Conservation (phyloP, 1,140 invertebrate species). For the Drosophila pachea region DNA sequence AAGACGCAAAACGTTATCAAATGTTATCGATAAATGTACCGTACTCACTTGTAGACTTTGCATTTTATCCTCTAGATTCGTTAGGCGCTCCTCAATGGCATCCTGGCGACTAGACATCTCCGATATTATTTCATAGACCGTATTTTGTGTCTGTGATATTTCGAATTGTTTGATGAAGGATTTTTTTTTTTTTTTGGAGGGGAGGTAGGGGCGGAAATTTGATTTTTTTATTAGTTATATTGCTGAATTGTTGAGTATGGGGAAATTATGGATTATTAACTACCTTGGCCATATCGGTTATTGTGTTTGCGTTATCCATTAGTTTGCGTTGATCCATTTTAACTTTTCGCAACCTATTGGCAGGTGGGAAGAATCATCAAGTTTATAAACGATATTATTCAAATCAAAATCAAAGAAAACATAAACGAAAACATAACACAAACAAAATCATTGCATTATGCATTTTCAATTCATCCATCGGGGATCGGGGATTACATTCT, state of each 20-base stretch:
- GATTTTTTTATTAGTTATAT: conserved; percentile 3
- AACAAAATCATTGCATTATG: no score
- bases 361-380: conserved; percentile 61
- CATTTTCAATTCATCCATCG: no score
- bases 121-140: conserved; percentile 97
- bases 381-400: conserved; percentile 52
- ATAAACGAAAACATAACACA: no score
- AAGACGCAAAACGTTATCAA: background rate
- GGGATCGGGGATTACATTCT: no score
- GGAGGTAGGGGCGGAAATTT: background rate
- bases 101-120: conserved; percentile 96
- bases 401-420: no score
- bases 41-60: conserved; percentile 83
- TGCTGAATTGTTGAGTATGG: background rate
- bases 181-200: background rate
- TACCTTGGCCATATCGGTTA: conserved; percentile 99
- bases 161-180: background rate
- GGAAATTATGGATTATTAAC: conserved; percentile 59
- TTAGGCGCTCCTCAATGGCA: conserved; percentile 91
- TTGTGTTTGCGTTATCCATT: conserved; percentile 99
- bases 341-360: conserved; percentile 94
- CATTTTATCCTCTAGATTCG: conserved; percentile 92
- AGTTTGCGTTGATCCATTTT: conserved; percentile 99
- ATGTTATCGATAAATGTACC: background rate
- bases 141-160: conserved; percentile 92